Evolutionary conservation across 2,797 vertebrate species (phyloP).

Genomic region (Alosa sapidissima): DNA sequence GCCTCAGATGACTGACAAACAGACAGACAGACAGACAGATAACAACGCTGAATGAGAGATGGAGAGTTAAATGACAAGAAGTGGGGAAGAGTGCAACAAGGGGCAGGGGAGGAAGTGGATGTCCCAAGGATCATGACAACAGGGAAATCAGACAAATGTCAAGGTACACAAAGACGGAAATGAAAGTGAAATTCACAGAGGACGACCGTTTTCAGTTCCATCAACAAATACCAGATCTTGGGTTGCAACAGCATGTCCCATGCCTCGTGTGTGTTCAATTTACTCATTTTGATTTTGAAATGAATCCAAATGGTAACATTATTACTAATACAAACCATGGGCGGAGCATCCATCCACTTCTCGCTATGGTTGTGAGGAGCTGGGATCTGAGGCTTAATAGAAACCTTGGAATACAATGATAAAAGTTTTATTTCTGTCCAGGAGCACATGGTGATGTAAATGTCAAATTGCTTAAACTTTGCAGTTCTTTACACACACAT

Average conservation of each 20-base stretch:
- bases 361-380: slow-evolving; percentile 4
- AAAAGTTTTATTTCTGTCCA: neutral
- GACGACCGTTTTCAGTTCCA: slow-evolving; percentile 18
- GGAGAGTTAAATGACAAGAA: neutral
- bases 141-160: neutral
- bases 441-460: neutral
- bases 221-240: neutral
- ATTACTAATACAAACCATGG: neutral
- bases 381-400: slow-evolving; percentile 27
- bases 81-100: neutral
- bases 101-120: neutral
- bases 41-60: neutral
- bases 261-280: neutral
- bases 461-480: neutral
- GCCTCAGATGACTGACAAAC: slow-evolving; percentile 33
- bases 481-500: neutral
- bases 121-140: neutral
- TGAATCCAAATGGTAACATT: neutral
- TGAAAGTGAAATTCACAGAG: slow-evolving; percentile 15
- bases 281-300: neutral
- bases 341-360: slow-evolving; percentile 27
- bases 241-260: neutral
- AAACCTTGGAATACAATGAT: slow-evolving; percentile 27
- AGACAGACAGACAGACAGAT: neutral
- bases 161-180: slow-evolving; percentile 10